A percentile compares a stretch with the other conserved stretches of the same genome.
These are phyloP conservation scores for Schlechtendalia chinensis DNA, from an alignment of 1,140 invertebrate species.

Conservation along the genomic window DNA sequence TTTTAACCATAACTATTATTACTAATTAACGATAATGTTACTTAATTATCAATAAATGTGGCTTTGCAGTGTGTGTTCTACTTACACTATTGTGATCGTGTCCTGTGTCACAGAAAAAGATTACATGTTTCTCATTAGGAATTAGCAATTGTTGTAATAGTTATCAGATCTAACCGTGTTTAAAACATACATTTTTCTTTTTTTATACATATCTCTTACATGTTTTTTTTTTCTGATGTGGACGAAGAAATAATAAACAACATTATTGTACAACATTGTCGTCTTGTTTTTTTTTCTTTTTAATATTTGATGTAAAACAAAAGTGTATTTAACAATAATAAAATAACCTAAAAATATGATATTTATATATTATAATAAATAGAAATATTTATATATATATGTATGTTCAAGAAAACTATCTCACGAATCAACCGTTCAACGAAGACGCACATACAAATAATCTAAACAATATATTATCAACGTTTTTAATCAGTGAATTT, in stretches of 20 bases:
- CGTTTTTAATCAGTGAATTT: not conserved
- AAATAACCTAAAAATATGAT: conserved; percentile 38
- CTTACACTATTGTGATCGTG: no score
- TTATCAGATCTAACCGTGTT: not conserved
- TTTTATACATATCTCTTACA: not conserved
- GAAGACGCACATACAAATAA: not conserved
- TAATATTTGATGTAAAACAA: conserved; percentile 14
- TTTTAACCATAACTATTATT: not conserved
- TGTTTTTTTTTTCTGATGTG: not conserved
- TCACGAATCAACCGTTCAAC: not conserved
- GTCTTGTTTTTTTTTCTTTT: not conserved
- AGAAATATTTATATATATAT: conserved; percentile 6
- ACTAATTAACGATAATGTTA: not conserved
- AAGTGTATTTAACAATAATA: conserved; percentile 30
- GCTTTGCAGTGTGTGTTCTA: no score
- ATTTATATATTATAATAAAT: conserved; percentile 28
- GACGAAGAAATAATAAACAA: not conserved
- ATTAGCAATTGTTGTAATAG: not conserved
- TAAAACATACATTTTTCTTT: not conserved
- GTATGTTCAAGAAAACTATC: conserved; percentile 3
- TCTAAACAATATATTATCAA: conserved; percentile 16
- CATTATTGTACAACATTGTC: not conserved
- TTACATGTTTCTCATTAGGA: no score
- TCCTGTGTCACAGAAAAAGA: no score
- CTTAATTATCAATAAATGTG: not conserved